Conservation (phyloP, 2,888 invertebrate genomes). For the Drosophila histrio region DNA sequence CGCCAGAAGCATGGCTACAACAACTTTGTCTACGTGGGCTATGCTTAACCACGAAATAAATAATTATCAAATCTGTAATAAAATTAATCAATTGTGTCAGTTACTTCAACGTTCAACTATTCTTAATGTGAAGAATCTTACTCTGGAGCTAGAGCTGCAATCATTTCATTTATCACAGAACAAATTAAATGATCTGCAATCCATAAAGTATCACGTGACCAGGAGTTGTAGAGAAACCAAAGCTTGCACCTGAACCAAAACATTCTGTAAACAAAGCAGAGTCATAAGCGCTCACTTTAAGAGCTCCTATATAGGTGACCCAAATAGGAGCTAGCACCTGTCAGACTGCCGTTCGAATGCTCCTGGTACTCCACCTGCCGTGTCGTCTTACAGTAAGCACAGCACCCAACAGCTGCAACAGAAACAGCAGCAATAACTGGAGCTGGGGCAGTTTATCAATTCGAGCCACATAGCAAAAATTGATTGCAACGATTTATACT, state of each 20-base stretch:
- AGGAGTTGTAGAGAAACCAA: neutral
- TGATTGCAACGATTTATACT: conserved; percentile 81
- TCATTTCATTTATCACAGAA: conserved; percentile 34
- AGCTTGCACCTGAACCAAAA: conserved; percentile 14
- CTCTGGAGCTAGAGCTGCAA: conserved; percentile 1
- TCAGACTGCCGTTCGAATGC: conserved; percentile 4
- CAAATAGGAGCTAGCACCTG: conserved; percentile 57
- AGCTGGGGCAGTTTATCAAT: conserved; percentile 75
- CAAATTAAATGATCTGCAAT: conserved; percentile 56
- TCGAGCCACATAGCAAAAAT: conserved; percentile 79
- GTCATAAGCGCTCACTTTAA: conserved; percentile 53
- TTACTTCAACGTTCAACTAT: too few relatives aligned
- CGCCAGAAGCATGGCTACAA: conserved; percentile 31
- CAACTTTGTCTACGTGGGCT: conserved; percentile 43
- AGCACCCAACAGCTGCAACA: conserved; percentile 35
- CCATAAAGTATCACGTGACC: conserved; percentile 55
- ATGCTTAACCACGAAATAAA: conserved; percentile 15
- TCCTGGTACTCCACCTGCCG: conserved; percentile 22
- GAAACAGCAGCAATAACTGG: neutral
- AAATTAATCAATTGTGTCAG: conserved; percentile 25
- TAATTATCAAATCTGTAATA: conserved; percentile 11
- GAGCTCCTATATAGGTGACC: conserved; percentile 61
- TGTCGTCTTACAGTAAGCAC: conserved; percentile 40
- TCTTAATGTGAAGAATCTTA: neutral
- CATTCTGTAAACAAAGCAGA: conserved; percentile 37